Base-by-base conservation (phyloP, 2,888 invertebrate species). In the Cheilosia grossa region DNA sequence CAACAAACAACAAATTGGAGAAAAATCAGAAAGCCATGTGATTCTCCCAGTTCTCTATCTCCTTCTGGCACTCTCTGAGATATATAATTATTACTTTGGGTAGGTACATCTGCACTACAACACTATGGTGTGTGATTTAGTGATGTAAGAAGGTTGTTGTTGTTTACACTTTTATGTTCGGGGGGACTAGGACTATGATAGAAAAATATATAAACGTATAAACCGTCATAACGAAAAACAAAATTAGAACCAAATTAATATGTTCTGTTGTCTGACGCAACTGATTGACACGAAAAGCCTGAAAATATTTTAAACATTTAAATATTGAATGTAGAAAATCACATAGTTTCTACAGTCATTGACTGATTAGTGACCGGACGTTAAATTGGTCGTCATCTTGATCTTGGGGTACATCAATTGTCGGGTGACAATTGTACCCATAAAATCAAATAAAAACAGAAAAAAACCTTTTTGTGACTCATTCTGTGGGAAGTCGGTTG, bases 351-450 rank as follows among this genome's bases (percentile, higher is more conserved):
- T 42, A 21, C 51, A 24, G 53, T 24, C 53, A 53, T 27, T 27
- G 53, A 15, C n/a, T 53, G 53, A 53, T 53, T 53, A 13, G n/a
- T 53, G 53, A 7, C 53, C 24, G 27, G 13, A 53, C 30, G 53
- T 30, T n/a, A 30, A 27, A 19, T 53, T 53, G 53, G 53, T 53
- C 53, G 27, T 27, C 53, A 53, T 53, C 15, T 27, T 53, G 9
- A 21, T 17, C 19, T 17, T 49, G 53, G 27, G n/a, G 15, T 30
- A 30, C 30, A 30, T 27, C 27, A 30, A 27, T 53, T 53, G 53
- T 27, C 27, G 53, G 53, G 30, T 53, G 53, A 53, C 30, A 53
- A 53, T 27, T 53, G 15, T 27, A 1, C 27, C 9, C 4, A 30
- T 49, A 49, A 21, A 49, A 47, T 19, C 0, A 3, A 4, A 10